Evolutionary conservation across 2,113 vertebrate species (phyloP).

Genomic region (Falco punctatus): DNA sequence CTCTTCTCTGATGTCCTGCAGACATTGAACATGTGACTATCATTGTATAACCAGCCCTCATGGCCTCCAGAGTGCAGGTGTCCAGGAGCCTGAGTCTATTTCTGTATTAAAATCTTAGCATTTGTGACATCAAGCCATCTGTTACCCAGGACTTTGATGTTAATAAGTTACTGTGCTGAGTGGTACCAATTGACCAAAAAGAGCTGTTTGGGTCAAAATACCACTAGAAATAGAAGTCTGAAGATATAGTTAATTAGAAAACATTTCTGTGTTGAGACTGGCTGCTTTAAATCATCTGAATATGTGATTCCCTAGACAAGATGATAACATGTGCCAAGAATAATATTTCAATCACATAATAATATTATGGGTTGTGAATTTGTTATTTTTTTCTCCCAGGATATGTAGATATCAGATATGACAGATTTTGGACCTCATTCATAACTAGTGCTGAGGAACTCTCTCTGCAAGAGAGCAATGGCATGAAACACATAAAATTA

Average conservation of each 20-base stretch:
- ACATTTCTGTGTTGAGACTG: background rate
- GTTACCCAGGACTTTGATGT: background rate
- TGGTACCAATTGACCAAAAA: background rate
- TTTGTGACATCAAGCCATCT: background rate
- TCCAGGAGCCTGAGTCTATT: background rate
- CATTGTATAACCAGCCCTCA: background rate
- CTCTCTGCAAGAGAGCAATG: background rate
- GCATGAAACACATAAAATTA: background rate
- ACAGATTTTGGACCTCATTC: background rate
- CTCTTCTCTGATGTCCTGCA: background rate
- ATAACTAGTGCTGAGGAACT: background rate
- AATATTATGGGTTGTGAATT: background rate
- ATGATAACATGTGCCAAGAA: background rate
- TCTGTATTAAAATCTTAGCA: background rate
- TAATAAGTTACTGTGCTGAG: background rate
- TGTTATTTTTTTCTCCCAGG: accelerated
- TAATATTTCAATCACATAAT: background rate
- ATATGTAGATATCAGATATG: background rate
- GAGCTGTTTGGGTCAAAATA: background rate
- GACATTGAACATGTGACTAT: background rate
- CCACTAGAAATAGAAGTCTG: background rate
- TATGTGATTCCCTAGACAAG: background rate
- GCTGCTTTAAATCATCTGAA: background rate
- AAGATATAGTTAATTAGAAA: conserved; percentile 14
- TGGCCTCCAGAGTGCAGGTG: background rate